Base-by-base conservation (phyloP, 2,888 invertebrate species). In the Catotricha subobsoleta region DNA sequence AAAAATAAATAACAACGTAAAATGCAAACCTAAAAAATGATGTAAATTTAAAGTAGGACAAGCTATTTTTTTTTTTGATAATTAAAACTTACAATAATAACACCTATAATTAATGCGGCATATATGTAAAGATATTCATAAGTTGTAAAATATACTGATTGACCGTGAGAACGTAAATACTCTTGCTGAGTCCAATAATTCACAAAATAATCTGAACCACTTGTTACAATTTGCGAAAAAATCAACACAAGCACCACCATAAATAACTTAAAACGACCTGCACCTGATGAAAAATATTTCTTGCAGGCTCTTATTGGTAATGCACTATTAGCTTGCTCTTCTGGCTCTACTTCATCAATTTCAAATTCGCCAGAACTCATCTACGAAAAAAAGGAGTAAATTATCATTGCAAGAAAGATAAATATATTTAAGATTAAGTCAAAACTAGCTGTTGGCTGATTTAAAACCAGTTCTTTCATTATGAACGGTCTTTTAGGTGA, bases 1-100 rank as follows among this genome's bases (percentile, higher is more conserved):
- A 84, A 82, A 61, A 80, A 82, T 50, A 75, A 65, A 48, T 72
- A 68, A 0, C 74, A 75, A 12, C 80, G 66, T 6, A 69, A 62
- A 8, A 72, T 62, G 36, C 73, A 71, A 54, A 58, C 58, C 57
- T 57, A 30, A 8, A 29, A 44, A 27, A 35, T 21, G 27, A 15
- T 37, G 21, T n/a, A 28, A 7, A 23, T 23, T 23, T 23, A 7
- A 23, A 23, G 9, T 23, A 7, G 5, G 9, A 23, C 23, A 23
- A 23, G 5, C 5, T 7, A 28, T 3, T 15, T 10, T 12, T 39
- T n/a, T n/a, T n/a, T n/a, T n/a, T n/a, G n/a, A n/a, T n/a, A n/a
- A n/a, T n/a, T n/a, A n/a, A n/a, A n/a, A 47, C 52, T 48, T 46
- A 56, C 56, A 30, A 59, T 28, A 25, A 62, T 55, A 7, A 63